These are phyloP conservation scores for Neomonachus schauinslandi DNA, from an alignment of 2,113 vertebrate genomes.

Conservation along the genomic window DNA sequence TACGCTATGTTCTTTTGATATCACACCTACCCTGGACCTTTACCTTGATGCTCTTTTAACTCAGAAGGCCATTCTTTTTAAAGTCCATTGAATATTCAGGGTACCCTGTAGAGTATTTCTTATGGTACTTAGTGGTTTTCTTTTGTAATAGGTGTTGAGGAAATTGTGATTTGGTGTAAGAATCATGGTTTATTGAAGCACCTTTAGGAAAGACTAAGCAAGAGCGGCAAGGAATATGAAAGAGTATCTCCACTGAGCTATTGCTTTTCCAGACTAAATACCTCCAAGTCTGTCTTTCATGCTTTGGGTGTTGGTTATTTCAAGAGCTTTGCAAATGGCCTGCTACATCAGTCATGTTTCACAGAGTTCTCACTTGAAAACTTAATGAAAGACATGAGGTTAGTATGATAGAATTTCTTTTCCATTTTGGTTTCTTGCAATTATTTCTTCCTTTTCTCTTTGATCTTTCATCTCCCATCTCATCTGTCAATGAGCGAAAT, in stretches of 20 bases:
- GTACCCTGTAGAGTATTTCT: not conserved
- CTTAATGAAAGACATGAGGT: not conserved
- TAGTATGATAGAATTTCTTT: not conserved
- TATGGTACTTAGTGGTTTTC: not conserved
- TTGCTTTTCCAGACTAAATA: not conserved
- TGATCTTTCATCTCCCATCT: conserved; percentile 25
- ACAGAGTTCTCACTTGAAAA: not conserved
- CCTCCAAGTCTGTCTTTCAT: not conserved
- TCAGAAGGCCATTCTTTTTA: not conserved
- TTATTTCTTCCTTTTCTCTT: conserved; percentile 32
- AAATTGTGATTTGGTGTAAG: not conserved
- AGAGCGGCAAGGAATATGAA: not conserved
- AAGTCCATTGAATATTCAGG: not conserved
- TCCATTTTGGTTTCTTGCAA: not conserved
- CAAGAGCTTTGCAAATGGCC: conserved; percentile 9
- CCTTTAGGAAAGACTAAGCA: not conserved
- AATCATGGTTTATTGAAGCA: not conserved
- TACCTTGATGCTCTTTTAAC: not conserved
- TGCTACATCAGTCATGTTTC: not conserved
- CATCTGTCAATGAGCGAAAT: not conserved
- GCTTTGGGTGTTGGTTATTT: not conserved
- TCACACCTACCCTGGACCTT: not conserved
- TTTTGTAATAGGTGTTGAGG: not conserved
- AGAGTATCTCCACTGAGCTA: not conserved
- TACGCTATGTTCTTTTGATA: not conserved